Evolutionary conservation across 2,888 invertebrate species (phyloP), one percentile per base, ranked within the genome.

Genomic region (Drosophila yooni): DNA sequence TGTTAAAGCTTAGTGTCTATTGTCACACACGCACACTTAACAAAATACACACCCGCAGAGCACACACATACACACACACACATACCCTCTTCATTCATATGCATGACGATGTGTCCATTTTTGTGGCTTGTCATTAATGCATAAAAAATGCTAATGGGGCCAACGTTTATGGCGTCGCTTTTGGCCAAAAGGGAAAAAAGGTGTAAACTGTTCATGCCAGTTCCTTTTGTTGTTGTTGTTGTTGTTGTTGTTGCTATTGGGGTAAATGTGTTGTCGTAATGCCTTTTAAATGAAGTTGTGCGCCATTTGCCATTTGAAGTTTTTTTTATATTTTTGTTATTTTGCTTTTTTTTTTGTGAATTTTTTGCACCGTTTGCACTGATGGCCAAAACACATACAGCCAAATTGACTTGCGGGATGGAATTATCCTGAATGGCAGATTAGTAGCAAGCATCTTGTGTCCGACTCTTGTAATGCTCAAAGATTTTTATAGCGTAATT

Each of bases 101-200:
- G 84, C 84, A 85, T 85, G 84, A 85, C 84, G 88, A 85, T 88
- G 88, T 88, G 84, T 88, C 88, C 85, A 85, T 85, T 85, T 88
- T 88, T 86, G 85, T 83, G 88, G 83, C 88, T 88, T 88, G 88
- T 88, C 85, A 85, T 85, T 85, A 86, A 85, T 85, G 88, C 88
- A 85, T 86, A 85, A 85, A 85, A 85, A 85, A 85, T 85, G 86
- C 83, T 88, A 85, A 85, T 88, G 85, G 85, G 74, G 80, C 63
- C 76, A 69, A 83, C 86, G 88, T 86, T 85, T 85, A 85, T 86
- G 74, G 82, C 80, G 74, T 62, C 71, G 86, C 82, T 83, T 76
- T 71, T 57, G 58, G 74, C 74, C 71, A 69, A 68, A 85, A 81
- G 82, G 34, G 46, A 48, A 66, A 67, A 57, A 85, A 83, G 88